Evolutionary conservation across 92 coral and sea anemone species (phyloP), one percentile per base, ranked within the genome.

Genomic region (Zoanthus sociatus): DNA sequence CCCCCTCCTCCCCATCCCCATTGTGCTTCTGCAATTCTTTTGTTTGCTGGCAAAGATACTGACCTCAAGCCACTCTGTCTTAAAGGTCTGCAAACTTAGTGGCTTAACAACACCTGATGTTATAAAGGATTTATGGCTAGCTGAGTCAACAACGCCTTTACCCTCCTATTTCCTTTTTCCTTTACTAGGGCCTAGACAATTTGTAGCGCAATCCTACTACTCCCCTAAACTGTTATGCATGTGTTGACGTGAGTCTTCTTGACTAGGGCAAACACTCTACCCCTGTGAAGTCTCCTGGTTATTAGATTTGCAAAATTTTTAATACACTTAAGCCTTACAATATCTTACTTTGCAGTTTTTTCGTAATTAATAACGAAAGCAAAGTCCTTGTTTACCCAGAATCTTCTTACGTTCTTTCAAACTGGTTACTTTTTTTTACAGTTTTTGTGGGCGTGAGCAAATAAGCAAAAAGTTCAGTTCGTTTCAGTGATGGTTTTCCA

Each of bases 311-410:
- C n/a, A n/a, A n/a, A n/a, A n/a, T n/a, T n/a, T n/a, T n/a, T n/a
- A n/a, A n/a, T n/a, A n/a, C n/a, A 76, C 81, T 76, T 50, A 63
- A 76, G 42, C 50, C 81, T n/a, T 50, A 84, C 91, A 91, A 31
- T 78, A 86, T 32, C 31, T 58, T 1, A 87, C 60, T 4, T 71
- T 9, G 75, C 84, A 89, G 48, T 86, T 91, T 21, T 64, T 84
- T 0, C 71, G 31, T 16, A 88, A 15, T 71, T 91, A 88, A 73
- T 79, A n/a, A n/a, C n/a, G n/a, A n/a, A n/a, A n/a, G n/a, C n/a
- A n/a, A n/a, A n/a, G n/a, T n/a, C n/a, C n/a, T n/a, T n/a, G n/a
- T n/a, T n/a, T n/a, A n/a, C n/a, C n/a, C n/a, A n/a, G n/a, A n/a
- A n/a, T n/a, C n/a, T n/a, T n/a, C n/a, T n/a, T n/a, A n/a, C n/a